Base-by-base conservation (phyloP, 2,797 vertebrate genomes). In the Nothura maculosa region DNA sequence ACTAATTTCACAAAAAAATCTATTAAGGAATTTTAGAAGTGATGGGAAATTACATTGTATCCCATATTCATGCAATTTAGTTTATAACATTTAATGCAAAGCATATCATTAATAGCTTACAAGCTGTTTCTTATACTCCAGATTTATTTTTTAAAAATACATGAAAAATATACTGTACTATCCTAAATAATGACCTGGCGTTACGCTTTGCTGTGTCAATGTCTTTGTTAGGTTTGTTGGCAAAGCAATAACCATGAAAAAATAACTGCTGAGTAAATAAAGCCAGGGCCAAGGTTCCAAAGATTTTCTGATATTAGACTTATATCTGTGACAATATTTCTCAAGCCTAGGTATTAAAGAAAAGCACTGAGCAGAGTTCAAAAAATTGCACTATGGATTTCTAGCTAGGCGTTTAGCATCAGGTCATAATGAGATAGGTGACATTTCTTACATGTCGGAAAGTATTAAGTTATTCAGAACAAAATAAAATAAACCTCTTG, bases 11-110 rank as follows among this genome's bases (percentile, higher is more conserved):
- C 77, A 90, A 74, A 93, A 93, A 90, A 94, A 67, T 75, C 80
- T 88, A 83, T 95, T 96, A 93, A 85, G 6, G 91, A 90, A 86
- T 95, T 96, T 94, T 90, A 92, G 75, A 94, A 93, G 87, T 76
- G 91, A 8, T 63, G 70, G 80, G 42, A 87, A 95, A 95, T 96
- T 95, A 75, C 54, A 93, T 85, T 63, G 66, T 62, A 87, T 89
- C 95, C 86, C 91, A 92, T 92, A 94, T 95, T 92, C 81, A 95
- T 89, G 69, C 63, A 62, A 47, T 86, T 95, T 94, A 70, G 91
- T 82, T 95, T 94, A 58, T 79, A 69, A 45, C 86, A 47, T 92
- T 92, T 94, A 90, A 96, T 78, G 57, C 57, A 88, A 96, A 96
- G 91, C 58, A 52, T 67, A 82, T 62, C 48, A 84, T 93, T 96